A percentile compares a stretch with the other conserved stretches of the same genome.
phyloP scores from a whole-genome alignment of 2,797 vertebrate species.

The Danio choprae region DNA sequence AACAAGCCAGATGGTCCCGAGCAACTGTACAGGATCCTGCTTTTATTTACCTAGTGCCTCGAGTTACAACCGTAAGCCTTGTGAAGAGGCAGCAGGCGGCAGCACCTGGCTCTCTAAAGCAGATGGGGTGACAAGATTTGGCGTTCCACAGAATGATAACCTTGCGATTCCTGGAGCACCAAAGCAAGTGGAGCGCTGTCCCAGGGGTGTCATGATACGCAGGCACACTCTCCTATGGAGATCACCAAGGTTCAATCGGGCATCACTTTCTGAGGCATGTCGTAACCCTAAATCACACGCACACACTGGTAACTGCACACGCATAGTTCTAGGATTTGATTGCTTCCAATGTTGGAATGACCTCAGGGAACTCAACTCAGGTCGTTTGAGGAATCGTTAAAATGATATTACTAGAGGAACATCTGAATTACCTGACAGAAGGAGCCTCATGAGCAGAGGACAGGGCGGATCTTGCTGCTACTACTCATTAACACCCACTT shows the following conservation, averaged over 20 bases:
- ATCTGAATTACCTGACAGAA: slow-evolving; percentile 67
- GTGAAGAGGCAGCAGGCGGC: slow-evolving; percentile 46
- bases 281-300: slow-evolving; percentile 37
- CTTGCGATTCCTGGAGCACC: slow-evolving; percentile 40
- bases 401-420: slow-evolving; percentile 60
- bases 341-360: slow-evolving; percentile 51
- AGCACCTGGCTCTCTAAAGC: slow-evolving; percentile 63
- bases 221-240: slow-evolving; percentile 33
- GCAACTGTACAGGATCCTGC: slow-evolving; percentile 79
- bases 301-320: slow-evolving; percentile 51
- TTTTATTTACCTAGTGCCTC: slow-evolving; percentile 76
- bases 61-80: slow-evolving; percentile 71
- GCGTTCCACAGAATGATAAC: slow-evolving; percentile 64
- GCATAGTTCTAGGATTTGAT: slow-evolving; percentile 6
- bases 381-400: slow-evolving; percentile 62
- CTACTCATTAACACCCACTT: neutral
- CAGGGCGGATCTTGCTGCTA: slow-evolving; percentile 2
- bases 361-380: slow-evolving; percentile 59
- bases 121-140: slow-evolving; percentile 66
- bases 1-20: slow-evolving; percentile 84
- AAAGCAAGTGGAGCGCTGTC: slow-evolving; percentile 48
- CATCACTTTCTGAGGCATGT: slow-evolving; percentile 29
- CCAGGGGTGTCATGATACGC: slow-evolving; percentile 64
- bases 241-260: neutral
- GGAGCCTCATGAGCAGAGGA: slow-evolving; percentile 46